A percentile compares a stretch with the other conserved stretches of the same genome.
These are phyloP conservation scores for Rhagophthalmus giganteus DNA, from an alignment of 2,888 invertebrate species.

Conservation along the genomic window DNA sequence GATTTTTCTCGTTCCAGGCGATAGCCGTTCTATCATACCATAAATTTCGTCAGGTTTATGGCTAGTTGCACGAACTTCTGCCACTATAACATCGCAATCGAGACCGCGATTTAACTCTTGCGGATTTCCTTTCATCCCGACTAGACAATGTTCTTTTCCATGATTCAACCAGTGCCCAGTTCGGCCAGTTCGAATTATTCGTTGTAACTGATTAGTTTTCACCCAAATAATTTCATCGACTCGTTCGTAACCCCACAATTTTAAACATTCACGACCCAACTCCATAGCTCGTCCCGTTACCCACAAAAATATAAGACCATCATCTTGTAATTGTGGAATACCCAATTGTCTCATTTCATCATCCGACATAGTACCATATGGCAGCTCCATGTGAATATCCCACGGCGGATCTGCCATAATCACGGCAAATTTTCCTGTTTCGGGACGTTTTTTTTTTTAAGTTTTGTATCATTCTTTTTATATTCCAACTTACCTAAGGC, in stretches of 20 bases:
- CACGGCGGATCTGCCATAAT: conserved; percentile 99
- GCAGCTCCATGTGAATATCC: conserved; percentile 99
- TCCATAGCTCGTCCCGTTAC: conserved; percentile 98
- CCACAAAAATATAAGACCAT: conserved; percentile 96
- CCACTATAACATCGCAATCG: conserved; percentile 97
- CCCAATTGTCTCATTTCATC: conserved; percentile 97
- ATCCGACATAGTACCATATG: conserved; percentile 98
- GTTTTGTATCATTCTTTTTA: not conserved
- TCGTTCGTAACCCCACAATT: conserved; percentile 95
- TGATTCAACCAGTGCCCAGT: conserved; percentile 99
- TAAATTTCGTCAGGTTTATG: conserved; percentile 99
- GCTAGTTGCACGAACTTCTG: conserved; percentile 95
- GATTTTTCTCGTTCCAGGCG: conserved; percentile 95
- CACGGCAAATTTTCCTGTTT: conserved; percentile 89
- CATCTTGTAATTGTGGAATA: conserved; percentile 92
- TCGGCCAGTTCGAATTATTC: conserved; percentile 94
- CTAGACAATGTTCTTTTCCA: conserved; percentile 96
- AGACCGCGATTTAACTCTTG: conserved; percentile 88
- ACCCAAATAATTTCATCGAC: conserved; percentile 99
- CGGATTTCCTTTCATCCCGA: conserved; percentile 95
- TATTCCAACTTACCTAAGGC: conserved; percentile 71
- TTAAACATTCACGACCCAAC: conserved; percentile 91
- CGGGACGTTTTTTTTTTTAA: not conserved
- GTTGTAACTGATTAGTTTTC: conserved; percentile 95
- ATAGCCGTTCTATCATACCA: conserved; percentile 93